Evolutionary conservation across 2,797 vertebrate species (phyloP).

Genomic region (Cossypha caffra): DNA sequence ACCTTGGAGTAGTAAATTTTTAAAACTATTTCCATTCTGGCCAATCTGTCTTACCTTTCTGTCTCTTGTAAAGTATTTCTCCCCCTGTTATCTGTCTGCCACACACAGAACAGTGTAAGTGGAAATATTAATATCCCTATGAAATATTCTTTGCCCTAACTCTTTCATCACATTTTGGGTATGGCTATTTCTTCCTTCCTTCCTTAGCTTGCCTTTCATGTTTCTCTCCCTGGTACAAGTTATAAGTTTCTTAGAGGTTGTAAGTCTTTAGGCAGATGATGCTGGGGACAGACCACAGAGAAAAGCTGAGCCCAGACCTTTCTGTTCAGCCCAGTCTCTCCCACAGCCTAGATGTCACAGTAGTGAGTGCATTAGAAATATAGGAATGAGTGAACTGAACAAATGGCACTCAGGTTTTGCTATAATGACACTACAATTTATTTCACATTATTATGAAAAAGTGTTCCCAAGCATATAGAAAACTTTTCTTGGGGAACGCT

Average conservation of each 20-base stretch:
- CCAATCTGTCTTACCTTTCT: slow-evolving; percentile 39
- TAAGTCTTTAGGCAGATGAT: not conserved
- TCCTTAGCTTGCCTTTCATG: not conserved
- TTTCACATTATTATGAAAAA: not conserved
- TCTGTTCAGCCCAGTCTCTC: not conserved
- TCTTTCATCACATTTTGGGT: not conserved
- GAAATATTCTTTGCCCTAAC: not conserved
- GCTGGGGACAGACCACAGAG: not conserved
- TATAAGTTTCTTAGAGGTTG: not conserved
- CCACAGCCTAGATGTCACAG: not conserved
- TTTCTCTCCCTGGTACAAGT: not conserved
- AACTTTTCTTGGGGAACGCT: not conserved
- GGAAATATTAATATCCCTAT: slow-evolving; percentile 23
- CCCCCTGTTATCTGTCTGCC: not conserved
- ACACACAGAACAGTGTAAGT: not conserved
- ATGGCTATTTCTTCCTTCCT: not conserved
- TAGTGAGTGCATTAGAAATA: not conserved
- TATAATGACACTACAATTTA: not conserved
- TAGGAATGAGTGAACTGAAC: not conserved
- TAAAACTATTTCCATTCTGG: slow-evolving; percentile 25
- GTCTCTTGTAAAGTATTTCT: not conserved
- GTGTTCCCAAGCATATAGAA: not conserved
- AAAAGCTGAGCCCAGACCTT: not conserved
- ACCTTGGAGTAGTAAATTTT: slow-evolving; percentile 43
- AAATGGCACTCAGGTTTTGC: not conserved